Percentiles rank a stretch among this genome's conserved stretches.
Conservation (phyloP, 64 coral and sea anemone species). For the Montipora sp. region DNA sequence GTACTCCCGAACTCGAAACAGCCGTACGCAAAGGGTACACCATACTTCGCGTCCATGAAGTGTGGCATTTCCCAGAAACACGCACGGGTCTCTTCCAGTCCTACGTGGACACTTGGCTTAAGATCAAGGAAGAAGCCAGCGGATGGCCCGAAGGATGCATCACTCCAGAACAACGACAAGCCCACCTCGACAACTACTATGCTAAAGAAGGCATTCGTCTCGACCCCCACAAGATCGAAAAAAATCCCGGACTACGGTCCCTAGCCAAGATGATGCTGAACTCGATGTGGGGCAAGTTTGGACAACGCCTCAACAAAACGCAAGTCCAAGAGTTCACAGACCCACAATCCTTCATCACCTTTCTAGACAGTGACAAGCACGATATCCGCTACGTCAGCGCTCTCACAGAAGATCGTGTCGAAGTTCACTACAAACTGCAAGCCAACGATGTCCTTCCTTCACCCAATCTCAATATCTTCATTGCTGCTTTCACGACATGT, state of each 20-base stretch:
- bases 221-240: not conserved
- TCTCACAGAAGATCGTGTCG: not conserved
- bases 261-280: constrained; percentile 23
- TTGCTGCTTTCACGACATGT: constrained; percentile 40
- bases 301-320: not conserved
- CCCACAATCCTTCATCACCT: not conserved
- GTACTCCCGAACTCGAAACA: not conserved
- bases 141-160: not conserved
- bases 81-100: not conserved
- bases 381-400: not conserved
- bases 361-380: not conserved
- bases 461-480: constrained; percentile 1
- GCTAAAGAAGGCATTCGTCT: not conserved
- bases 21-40: not conserved
- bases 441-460: not conserved
- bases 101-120: not conserved
- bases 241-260: not conserved
- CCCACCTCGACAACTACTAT: not conserved
- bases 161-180: not conserved
- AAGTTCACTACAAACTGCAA: not conserved
- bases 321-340: not conserved
- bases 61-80: constrained; percentile 1
- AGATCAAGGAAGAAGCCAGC: not conserved
- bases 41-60: not conserved
- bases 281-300: constrained; percentile 46